These are phyloP conservation scores for Psilanteris sp. DNA, from an alignment of 1,140 invertebrate genomes.

Conservation along the genomic window DNA sequence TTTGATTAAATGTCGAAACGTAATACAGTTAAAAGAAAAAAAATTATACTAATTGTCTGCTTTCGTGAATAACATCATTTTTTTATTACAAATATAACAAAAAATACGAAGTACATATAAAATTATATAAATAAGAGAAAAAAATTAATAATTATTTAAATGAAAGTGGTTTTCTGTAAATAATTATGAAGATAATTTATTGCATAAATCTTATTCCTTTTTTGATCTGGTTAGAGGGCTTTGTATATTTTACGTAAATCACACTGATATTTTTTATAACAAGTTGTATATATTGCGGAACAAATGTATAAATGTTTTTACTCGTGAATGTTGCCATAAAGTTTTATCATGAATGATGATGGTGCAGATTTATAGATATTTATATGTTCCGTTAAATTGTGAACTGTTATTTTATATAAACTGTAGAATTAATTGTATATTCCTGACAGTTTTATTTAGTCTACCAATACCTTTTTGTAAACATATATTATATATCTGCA, in stretches of 20 bases:
- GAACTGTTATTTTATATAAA: not conserved
- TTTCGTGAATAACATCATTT: too few relatives aligned
- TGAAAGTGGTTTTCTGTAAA: too few relatives aligned
- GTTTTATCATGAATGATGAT: constrained; percentile 11
- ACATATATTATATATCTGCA: constrained; percentile 5
- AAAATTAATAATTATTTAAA: too few relatives aligned
- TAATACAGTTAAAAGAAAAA: too few relatives aligned
- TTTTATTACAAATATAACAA: too few relatives aligned
- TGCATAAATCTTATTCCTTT: not conserved
- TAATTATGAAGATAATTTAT: not conserved
- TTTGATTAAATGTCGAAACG: too few relatives aligned
- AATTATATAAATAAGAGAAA: too few relatives aligned
- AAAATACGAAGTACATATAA: too few relatives aligned
- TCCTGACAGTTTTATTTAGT: constrained; percentile 7
- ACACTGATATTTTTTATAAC: constrained; percentile 30
- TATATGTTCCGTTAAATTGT: not conserved
- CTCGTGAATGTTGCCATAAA: not conserved
- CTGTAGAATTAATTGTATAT: constrained; percentile 1
- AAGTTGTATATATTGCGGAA: constrained; percentile 40
- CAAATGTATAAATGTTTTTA: constrained; percentile 43
- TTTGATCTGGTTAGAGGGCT: not conserved
- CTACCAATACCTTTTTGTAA: constrained; percentile 11
- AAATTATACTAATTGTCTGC: too few relatives aligned
- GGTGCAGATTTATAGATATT: constrained; percentile 9
- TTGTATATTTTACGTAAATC: constrained; percentile 36